A percentile compares a stretch with the other conserved stretches of the same genome.
Evolutionary conservation across 2,113 vertebrate species (phyloP).

Genomic region (Pitta sordida): DNA sequence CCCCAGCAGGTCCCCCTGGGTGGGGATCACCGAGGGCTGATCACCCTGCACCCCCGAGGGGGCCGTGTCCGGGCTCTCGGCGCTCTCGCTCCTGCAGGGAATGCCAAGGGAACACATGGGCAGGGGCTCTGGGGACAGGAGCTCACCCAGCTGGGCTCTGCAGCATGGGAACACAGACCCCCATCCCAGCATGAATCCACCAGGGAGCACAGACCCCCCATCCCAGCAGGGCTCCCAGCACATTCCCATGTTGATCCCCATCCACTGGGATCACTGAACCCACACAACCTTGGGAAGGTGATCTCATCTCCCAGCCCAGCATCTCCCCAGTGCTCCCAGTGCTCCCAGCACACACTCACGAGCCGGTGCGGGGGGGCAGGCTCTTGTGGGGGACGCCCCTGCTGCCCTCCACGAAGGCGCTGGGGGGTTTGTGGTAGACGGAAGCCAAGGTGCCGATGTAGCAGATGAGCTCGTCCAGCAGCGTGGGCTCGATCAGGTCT

Average conservation of each 20-base stretch:
- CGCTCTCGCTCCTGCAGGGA: constrained; percentile 79
- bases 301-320: not conserved
- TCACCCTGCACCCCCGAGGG: constrained; percentile 75
- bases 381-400: constrained; percentile 91
- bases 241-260: not conserved
- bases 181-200: accelerated
- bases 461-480: constrained; percentile 97
- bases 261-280: not conserved
- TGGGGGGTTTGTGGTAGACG: constrained; percentile 97
- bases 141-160: accelerated
- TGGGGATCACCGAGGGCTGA: constrained; percentile 87
- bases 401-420: constrained; percentile 95
- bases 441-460: constrained; percentile 95
- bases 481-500: constrained; percentile 93
- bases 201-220: not conserved
- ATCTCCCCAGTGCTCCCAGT: no score
- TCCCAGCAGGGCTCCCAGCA: not conserved
- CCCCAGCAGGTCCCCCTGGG: constrained; percentile 90
- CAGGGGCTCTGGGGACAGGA: not conserved
- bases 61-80: constrained; percentile 83
- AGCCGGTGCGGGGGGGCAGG: constrained; percentile 84
- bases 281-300: not conserved
- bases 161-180: accelerated
- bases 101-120: accelerated
- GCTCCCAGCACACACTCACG: no score